Evolutionary conservation across 2,113 vertebrate species (phyloP).

Genomic region (Hypocryptadius cinnamomeus): DNA sequence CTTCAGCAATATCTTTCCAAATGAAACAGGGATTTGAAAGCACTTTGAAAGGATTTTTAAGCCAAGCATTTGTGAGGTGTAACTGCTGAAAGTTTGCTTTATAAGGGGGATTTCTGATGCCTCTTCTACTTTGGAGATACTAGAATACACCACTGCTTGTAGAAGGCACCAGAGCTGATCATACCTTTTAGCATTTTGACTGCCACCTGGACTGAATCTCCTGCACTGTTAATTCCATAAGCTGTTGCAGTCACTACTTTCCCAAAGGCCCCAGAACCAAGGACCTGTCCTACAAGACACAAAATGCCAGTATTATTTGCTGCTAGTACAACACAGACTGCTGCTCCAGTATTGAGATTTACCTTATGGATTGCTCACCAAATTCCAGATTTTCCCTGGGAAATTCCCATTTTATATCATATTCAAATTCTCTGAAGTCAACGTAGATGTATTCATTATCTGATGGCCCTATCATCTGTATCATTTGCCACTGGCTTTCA

Average conservation of each 20-base stretch:
- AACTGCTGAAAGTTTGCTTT: not conserved
- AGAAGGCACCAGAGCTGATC: not conserved
- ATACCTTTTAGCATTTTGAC: conserved; percentile 98
- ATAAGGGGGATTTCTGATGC: not conserved
- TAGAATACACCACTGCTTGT: not conserved
- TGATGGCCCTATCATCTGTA: conserved; percentile 81
- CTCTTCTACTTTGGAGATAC: not conserved
- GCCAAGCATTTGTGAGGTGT: not conserved
- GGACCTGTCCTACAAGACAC: conserved; percentile 77
- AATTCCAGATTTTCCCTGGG: conserved; percentile 93
- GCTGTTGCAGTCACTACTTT: conserved; percentile 91
- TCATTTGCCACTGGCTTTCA: conserved; percentile 86
- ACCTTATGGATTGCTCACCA: conserved; percentile 69
- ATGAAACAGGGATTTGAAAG: not conserved
- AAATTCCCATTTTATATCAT: conserved; percentile 91
- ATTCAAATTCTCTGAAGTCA: conserved; percentile 85
- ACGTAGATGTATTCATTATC: conserved; percentile 94
- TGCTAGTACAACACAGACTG: not conserved
- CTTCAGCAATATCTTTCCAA: not conserved
- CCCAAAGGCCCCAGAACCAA: conserved; percentile 94
- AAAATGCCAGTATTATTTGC: not conserved
- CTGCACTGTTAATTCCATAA: conserved; percentile 83
- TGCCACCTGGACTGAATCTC: conserved; percentile 85
- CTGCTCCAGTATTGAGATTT: not conserved
- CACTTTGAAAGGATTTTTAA: not conserved